phyloP scores from a whole-genome alignment of 2,113 vertebrate species.

The Hystrix brachyura region DNA sequence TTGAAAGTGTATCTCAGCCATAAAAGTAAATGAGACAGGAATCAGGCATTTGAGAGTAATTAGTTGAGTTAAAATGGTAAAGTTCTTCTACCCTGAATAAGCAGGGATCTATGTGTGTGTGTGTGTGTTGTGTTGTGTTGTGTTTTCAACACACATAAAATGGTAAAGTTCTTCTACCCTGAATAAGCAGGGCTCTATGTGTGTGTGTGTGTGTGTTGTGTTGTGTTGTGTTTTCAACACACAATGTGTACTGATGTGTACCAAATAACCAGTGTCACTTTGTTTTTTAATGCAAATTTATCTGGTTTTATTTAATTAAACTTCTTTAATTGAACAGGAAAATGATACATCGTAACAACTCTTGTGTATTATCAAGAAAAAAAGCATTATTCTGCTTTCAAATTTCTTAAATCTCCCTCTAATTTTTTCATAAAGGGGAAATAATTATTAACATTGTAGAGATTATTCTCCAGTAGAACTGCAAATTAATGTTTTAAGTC shows the following conservation, averaged over 20 bases:
- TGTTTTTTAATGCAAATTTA: neutral
- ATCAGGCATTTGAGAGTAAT: neutral
- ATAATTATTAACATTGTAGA: neutral
- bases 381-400: neutral
- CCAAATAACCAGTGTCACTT: neutral
- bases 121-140: neutral
- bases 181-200: neutral
- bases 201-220: neutral
- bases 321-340: neutral
- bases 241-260: neutral
- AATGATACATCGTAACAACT: neutral
- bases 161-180: neutral
- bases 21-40: neutral
- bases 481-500: neutral
- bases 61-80: neutral
- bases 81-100: no score
- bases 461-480: neutral
- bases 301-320: neutral
- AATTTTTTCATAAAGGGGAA: neutral
- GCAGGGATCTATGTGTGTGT: no score
- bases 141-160: neutral
- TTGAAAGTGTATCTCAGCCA: neutral
- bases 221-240: neutral
- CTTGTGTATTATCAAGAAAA: neutral
- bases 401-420: neutral